Conservation (phyloP, 2,888 invertebrate species). For the Germaria angustata region DNA sequence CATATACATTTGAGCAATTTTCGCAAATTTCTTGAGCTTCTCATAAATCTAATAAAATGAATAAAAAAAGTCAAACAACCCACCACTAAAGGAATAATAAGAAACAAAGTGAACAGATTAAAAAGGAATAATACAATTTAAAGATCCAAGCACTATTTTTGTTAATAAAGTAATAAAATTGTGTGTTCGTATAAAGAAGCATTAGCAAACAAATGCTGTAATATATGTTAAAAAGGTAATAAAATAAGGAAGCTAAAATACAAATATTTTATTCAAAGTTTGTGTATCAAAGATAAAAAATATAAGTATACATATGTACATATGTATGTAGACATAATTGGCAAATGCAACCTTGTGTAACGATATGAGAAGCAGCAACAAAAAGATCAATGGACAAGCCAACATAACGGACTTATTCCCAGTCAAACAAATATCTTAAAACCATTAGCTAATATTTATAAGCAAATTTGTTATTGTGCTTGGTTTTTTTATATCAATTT, state of each 20-base stretch:
- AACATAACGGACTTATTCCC: conserved; percentile 9
- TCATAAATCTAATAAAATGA: background rate
- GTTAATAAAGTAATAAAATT: background rate
- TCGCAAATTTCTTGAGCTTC: background rate
- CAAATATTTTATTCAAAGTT: background rate
- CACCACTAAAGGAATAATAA: conserved; percentile 29
- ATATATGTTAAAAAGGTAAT: conserved; percentile 39
- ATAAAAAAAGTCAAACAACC: conserved; percentile 23
- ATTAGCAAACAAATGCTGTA: background rate
- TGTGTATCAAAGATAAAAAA: background rate
- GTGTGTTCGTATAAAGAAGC: background rate
- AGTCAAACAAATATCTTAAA: background rate
- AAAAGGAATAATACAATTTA: conserved; percentile 2
- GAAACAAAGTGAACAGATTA: conserved; percentile 13
- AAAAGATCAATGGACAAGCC: conserved; percentile 26
- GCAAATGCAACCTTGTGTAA: conserved; percentile 49
- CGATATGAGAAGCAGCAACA: background rate
- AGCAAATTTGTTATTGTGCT: too few relatives aligned
- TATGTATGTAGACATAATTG: conserved; percentile 11
- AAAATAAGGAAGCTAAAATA: background rate
- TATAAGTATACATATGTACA: too few relatives aligned
- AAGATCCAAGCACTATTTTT: background rate
- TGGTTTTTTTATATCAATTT: background rate
- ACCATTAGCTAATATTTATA: background rate
- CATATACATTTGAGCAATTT: conserved; percentile 22